A percentile compares a stretch with the other conserved stretches of the same genome.
phyloP scores from a whole-genome alignment of 2,797 vertebrate species.

The Taenioides sp. region DNA sequence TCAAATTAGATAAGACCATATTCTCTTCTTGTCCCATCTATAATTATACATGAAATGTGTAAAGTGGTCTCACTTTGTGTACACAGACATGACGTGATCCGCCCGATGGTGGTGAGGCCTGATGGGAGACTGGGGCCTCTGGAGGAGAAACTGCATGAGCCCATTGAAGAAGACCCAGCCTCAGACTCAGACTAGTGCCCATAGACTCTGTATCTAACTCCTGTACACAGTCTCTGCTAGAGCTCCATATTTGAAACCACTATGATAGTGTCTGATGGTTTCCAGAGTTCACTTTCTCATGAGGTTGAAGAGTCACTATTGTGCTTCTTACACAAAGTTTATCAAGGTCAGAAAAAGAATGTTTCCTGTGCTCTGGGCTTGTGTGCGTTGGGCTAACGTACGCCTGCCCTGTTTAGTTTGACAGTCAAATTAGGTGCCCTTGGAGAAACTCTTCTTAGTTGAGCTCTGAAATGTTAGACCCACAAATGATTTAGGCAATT shows the following conservation, averaged over 20 bases:
- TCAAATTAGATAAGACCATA: too few relatives aligned
- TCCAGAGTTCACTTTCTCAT: slow-evolving; percentile 33
- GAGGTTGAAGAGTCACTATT: neutral
- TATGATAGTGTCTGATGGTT: too few relatives aligned
- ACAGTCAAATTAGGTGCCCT: neutral
- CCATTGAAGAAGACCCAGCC: slow-evolving; percentile 77
- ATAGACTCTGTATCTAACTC: neutral
- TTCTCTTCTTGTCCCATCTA: too few relatives aligned
- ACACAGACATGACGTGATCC: slow-evolving; percentile 92
- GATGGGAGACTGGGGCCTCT: slow-evolving; percentile 94
- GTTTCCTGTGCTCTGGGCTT: neutral
- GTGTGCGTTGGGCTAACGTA: neutral
- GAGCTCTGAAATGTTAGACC: neutral
- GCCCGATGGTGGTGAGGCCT: slow-evolving; percentile 91
- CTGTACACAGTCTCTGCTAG: too few relatives aligned
- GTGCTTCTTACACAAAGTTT: neutral
- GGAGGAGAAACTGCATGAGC: slow-evolving; percentile 84
- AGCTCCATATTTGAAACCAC: slow-evolving; percentile 7
- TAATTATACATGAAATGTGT: too few relatives aligned
- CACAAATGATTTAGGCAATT: neutral
- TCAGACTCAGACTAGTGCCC: slow-evolving; percentile 88
- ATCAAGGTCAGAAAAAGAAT: slow-evolving; percentile 2
- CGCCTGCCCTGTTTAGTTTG: neutral
- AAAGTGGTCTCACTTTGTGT: slow-evolving; percentile 35
- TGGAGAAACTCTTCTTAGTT: neutral